A percentile compares a stretch with the other conserved stretches of the same genome.
These are phyloP conservation scores for Chrysemys picta DNA, from an alignment of 2,113 vertebrate genomes.

Conservation along the genomic window DNA sequence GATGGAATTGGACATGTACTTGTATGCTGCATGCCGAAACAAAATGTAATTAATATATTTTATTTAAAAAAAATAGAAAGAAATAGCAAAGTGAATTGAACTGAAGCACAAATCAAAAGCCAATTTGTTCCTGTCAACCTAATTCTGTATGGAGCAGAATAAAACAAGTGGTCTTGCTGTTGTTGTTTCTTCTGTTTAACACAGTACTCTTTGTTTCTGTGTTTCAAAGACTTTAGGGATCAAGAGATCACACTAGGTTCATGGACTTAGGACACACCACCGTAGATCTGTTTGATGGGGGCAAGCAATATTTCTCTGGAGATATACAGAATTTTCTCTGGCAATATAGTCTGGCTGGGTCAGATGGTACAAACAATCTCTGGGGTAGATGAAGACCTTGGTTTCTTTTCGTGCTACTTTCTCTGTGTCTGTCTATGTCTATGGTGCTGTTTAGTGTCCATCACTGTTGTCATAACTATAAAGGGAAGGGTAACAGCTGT, in stretches of 20 bases:
- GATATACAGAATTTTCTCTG: background rate
- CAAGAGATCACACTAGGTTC: background rate
- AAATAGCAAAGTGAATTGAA: background rate
- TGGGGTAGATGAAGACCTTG: background rate
- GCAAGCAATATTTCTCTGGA: background rate
- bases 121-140: background rate
- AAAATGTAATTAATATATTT: background rate
- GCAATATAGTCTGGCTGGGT: background rate
- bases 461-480: too few species aligned
- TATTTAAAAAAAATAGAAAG: background rate
- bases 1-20: background rate
- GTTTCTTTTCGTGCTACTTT: background rate
- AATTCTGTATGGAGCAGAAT: background rate
- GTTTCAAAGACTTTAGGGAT: background rate
- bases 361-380: background rate
- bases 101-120: background rate
- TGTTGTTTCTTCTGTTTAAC: background rate
- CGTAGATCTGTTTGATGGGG: background rate
- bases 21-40: background rate
- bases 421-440: background rate
- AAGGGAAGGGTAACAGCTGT: too few species aligned
- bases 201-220: background rate
- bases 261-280: background rate
- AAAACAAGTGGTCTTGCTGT: background rate
- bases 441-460: background rate